These are phyloP conservation scores for Augochlorella aurata DNA, from an alignment of 2,888 invertebrate genomes.

Conservation along the genomic window DNA sequence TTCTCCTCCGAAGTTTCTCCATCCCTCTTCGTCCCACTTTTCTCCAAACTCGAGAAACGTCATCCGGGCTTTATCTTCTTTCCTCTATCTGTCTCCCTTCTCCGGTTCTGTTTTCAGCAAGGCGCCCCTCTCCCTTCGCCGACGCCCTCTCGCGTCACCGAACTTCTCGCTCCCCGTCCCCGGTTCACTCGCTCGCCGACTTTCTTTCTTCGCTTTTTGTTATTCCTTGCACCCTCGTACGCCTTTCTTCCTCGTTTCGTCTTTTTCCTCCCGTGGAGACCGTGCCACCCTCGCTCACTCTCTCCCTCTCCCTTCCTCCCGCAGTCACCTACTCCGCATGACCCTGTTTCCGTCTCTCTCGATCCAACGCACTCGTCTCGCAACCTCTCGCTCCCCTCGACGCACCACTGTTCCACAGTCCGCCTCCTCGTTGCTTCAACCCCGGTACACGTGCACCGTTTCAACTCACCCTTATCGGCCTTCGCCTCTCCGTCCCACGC, in stretches of 20 bases:
- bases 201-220: constrained; percentile 8
- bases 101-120: not conserved
- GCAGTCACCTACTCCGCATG: constrained; percentile 16
- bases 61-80: not conserved
- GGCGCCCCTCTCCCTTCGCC: not conserved
- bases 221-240: not conserved
- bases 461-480: constrained; percentile 17
- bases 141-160: constrained; percentile 5
- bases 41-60: not conserved
- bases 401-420: constrained; percentile 3
- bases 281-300: not conserved
- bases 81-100: not conserved
- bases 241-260: not conserved
- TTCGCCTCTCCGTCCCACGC: not conserved
- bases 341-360: constrained; percentile 26
- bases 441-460: constrained; percentile 15
- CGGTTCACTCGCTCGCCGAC: not conserved
- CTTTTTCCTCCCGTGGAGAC: not conserved
- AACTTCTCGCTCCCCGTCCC: not conserved
- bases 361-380: not conserved
- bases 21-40: not conserved
- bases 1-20: not conserved
- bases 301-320: not conserved
- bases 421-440: not conserved
- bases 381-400: not conserved